These are phyloP conservation scores for Euclidia mi DNA, from an alignment of 2,888 invertebrate genomes.

Conservation along the genomic window DNA sequence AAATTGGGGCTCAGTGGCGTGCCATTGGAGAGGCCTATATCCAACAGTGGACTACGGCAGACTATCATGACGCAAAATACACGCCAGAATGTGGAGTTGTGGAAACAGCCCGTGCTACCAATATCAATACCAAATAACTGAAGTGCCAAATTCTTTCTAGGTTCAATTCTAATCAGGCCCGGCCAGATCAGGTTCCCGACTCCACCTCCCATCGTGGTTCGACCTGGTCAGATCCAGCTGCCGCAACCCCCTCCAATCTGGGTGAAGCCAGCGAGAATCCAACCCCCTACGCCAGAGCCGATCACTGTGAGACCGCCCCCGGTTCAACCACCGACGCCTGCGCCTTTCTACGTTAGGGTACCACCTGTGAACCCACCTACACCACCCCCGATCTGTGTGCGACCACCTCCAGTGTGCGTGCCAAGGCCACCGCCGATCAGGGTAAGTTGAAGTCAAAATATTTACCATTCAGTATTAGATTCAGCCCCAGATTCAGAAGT, in stretches of 20 bases:
- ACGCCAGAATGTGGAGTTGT: too few relatives aligned
- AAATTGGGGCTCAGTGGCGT: too few relatives aligned
- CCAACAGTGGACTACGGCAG: too few relatives aligned
- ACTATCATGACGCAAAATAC: too few relatives aligned
- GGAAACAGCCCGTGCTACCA: too few relatives aligned
- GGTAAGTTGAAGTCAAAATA: conserved; percentile 60
- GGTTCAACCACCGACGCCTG: conserved; percentile 67
- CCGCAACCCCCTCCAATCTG: conserved; percentile 68
- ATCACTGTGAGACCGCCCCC: conserved; percentile 69
- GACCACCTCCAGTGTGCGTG: conserved; percentile 68
- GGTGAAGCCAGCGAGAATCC: conserved; percentile 72
- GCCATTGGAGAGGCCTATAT: too few relatives aligned
- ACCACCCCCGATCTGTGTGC: conserved; percentile 69
- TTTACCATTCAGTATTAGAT: too few relatives aligned
- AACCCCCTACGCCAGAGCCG: conserved; percentile 68
- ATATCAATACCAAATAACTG: too few relatives aligned
- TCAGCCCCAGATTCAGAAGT: too few relatives aligned
- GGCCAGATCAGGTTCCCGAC: conserved; percentile 73
- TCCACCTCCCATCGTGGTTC: conserved; percentile 69
- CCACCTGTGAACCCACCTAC: conserved; percentile 66
- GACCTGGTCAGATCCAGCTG: conserved; percentile 67
- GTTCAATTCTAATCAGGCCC: conserved; percentile 71
- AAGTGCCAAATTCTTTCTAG: conserved; percentile 51
- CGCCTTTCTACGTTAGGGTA: conserved; percentile 70
- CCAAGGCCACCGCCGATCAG: conserved; percentile 68